Base-by-base conservation (phyloP, 2,888 invertebrate species). In the Embidobia sp. region DNA sequence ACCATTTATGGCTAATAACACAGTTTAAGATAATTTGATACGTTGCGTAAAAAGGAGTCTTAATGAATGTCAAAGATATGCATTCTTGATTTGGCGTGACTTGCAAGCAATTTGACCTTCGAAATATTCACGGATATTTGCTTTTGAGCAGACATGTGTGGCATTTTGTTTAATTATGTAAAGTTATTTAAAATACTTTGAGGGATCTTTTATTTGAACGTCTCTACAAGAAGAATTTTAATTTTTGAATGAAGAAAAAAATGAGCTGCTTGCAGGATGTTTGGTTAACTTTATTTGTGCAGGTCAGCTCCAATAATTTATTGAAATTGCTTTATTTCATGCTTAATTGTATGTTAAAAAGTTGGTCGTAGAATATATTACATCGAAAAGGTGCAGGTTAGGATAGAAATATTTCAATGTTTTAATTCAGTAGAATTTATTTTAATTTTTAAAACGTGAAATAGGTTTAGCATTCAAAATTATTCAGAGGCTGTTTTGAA, bases 41-140 rank as follows among this genome's bases (percentile, higher is more conserved):
- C 15, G 4, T 1, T 13, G 29, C 3, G 8, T 22, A 35, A 48
- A 37, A 18, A 18, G 8, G 0, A 10, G 37, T 37, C 5, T 10
- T 29, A 37, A 49, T 63, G 19, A 48, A 48, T 63, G 15, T 33
- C n/a, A 19, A 46, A 46, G 15, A 26, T 57, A 31, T 44, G 44
- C 31, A 8, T n/a, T n/a, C n/a, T n/a, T 5, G 29, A 29, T 29
- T 33, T 59, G 22, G 33, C 44, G n/a, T 35, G 59, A 46, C 26
- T 42, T 57, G 33, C 26, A 3, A 10, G n/a, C 13, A 6, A 33
- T 22, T n/a, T 13, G 35, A n/a, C 61, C 48, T 63, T 63, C 13
- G 13, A 19, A 40, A 37, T 33, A 31, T 26, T 63, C n/a, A 16
- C 26, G 26, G 10, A 35, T 61, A n/a, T 27, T 33, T 33, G 6